Evolutionary conservation across 37 sponge, comb jelly and placozoan species (phyloP), one percentile per base, ranked within the genome.

Genomic region (Petrosia ficiformis): DNA sequence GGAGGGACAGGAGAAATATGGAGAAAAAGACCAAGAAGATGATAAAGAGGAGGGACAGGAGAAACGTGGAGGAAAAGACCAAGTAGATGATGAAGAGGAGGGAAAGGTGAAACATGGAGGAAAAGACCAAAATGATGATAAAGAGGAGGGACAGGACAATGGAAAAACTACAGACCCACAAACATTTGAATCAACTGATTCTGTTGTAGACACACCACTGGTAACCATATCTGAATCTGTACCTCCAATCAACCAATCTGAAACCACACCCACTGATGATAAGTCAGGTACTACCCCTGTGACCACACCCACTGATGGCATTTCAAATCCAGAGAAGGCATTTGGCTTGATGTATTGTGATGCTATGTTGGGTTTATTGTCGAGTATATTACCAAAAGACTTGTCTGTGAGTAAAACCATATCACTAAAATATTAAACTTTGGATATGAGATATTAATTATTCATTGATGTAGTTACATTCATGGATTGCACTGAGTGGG

Each of bases 361-460:
- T n/a, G n/a, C n/a, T n/a, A n/a, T n/a, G n/a, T 60, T 90, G 48
- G 81, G 86, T 31, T 57, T 85, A 54, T 60, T 90, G 30, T 75
- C 80, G 14, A 71, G 71, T 26, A 70, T 83, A 28, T 73, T 89
- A 34, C 84, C 89, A 0, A 60, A 80, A 14, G 84, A 83, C 40
- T 35, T 57, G 31, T 33, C 48, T 48, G 86, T 86, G 31, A 68
- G 86, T 32, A 58, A 2, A 4, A 4, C 3, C 11, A n/a, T 70
- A n/a, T 31, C 6, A 61, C 4, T 44, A n/a, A 6, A 32, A 28
- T 56, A 68, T 36, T 37, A n/a, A 5, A 70, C 22, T 79, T 39
- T n/a, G 63, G 11, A n/a, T 61, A n/a, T 61, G 14, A 61, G 11
- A 6, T 61, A 29, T 26, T n/a, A 6, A 61, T 11, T 22, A n/a